Percentiles rank a stretch among this genome's conserved stretches.
Evolutionary conservation across 2,888 invertebrate genomes (phyloP).

Genomic region (Ceramica pisi): DNA sequence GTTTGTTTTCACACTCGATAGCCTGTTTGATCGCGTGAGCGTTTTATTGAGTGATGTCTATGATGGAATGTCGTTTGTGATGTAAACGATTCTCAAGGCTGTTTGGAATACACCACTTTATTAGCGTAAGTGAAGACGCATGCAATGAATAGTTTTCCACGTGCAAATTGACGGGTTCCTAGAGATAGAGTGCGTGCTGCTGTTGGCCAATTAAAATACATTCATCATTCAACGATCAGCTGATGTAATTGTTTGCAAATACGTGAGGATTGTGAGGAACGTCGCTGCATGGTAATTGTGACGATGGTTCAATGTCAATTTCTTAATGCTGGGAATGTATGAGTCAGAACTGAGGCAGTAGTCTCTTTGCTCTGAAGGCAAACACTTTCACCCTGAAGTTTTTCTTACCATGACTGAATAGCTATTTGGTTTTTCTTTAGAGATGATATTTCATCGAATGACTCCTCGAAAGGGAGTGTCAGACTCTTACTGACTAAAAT

Average conservation of each 20-base stretch:
- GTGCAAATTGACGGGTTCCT: slow-evolving; percentile 48
- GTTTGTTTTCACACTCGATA: slow-evolving; percentile 84
- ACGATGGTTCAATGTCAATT: slow-evolving; percentile 48
- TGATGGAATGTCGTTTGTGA: slow-evolving; percentile 72
- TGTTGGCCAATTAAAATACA: slow-evolving; percentile 52
- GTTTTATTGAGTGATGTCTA: slow-evolving; percentile 80
- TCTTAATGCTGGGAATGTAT: slow-evolving; percentile 12
- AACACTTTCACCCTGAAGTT: neutral
- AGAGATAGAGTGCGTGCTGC: slow-evolving; percentile 41
- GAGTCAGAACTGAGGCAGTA: slow-evolving; percentile 16
- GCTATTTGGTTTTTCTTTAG: too few relatives aligned
- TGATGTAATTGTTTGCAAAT: slow-evolving; percentile 59
- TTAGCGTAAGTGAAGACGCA: slow-evolving; percentile 57
- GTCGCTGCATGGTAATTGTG: slow-evolving; percentile 32
- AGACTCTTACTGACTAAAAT: too few relatives aligned
- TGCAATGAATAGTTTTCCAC: slow-evolving; percentile 57
- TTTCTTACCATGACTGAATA: neutral
- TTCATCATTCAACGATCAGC: slow-evolving; percentile 55
- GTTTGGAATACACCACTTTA: slow-evolving; percentile 41
- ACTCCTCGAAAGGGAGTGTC: too few relatives aligned
- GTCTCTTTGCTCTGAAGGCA: neutral
- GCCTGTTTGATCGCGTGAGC: slow-evolving; percentile 78
- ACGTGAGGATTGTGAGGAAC: slow-evolving; percentile 29
- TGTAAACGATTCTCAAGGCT: slow-evolving; percentile 70
- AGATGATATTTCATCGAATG: too few relatives aligned